Conservation (phyloP, 2,113 vertebrate genomes). For the Mellivora capensis region DNA sequence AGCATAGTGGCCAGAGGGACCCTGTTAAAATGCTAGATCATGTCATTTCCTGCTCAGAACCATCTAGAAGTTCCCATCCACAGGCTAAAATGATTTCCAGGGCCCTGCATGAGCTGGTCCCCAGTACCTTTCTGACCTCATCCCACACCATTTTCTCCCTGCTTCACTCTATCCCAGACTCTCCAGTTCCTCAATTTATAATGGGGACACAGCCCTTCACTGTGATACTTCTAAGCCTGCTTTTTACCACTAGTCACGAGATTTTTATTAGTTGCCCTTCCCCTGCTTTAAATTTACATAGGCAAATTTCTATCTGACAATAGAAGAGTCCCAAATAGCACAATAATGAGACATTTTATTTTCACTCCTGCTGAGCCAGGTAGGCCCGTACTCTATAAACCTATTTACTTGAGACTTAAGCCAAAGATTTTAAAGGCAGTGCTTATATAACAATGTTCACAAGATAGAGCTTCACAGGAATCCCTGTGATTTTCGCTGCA, state of each 20-base stretch:
- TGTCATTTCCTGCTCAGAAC: not conserved
- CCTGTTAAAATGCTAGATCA: not conserved
- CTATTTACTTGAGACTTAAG: slow-evolving; percentile 64
- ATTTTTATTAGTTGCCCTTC: not conserved
- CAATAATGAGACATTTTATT: slow-evolving; percentile 50
- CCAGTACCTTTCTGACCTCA: not conserved
- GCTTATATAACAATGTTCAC: slow-evolving; percentile 49
- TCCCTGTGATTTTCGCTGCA: slow-evolving; percentile 54
- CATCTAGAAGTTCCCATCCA: not conserved
- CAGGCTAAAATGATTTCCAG: not conserved
- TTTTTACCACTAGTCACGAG: not conserved
- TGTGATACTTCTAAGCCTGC: not conserved
- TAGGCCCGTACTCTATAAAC: slow-evolving; percentile 48
- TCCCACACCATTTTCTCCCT: not conserved
- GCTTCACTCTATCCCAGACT: not conserved
- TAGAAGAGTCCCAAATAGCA: slow-evolving; percentile 28
- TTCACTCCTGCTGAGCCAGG: slow-evolving; percentile 35
- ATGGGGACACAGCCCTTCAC: not conserved
- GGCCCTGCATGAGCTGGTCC: not conserved
- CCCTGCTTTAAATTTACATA: not conserved
- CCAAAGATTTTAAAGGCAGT: slow-evolving; percentile 59
- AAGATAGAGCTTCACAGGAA: slow-evolving; percentile 60
- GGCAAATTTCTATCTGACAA: slow-evolving; percentile 7
- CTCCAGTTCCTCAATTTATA: not conserved
- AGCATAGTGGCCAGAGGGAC: not conserved